A percentile compares a stretch with the other conserved stretches of the same genome.
Conservation (phyloP, 2,113 vertebrate species). For the Todiramphus saurophagus region DNA sequence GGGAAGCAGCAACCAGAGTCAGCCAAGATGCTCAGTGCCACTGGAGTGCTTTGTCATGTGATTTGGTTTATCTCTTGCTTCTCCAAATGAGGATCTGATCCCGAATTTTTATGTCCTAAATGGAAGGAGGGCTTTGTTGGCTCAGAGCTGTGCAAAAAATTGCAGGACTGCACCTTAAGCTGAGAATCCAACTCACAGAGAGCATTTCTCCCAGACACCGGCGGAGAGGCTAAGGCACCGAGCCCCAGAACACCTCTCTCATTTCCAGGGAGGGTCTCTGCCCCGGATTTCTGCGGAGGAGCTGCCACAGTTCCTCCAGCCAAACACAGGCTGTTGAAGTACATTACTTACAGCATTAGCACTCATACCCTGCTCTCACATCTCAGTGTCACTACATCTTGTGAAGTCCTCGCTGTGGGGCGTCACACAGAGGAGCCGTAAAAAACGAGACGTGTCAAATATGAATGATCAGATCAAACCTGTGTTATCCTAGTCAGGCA, state of each 20-base stretch:
- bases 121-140: conserved; percentile 7
- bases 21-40: conserved; percentile 11
- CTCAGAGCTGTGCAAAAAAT: background rate
- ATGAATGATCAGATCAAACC: conserved; percentile 56
- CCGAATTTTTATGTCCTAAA: conserved; percentile 22
- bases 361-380: background rate
- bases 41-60: background rate
- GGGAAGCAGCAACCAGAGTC: conserved; percentile 46
- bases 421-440: conserved; percentile 8
- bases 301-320: conserved; percentile 6
- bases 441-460: conserved; percentile 46
- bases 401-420: conserved; percentile 11
- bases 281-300: conserved; percentile 1
- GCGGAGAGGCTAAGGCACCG: background rate
- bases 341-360: conserved; percentile 9
- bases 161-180: background rate
- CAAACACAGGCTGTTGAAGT: background rate
- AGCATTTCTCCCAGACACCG: background rate
- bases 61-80: conserved; percentile 26
- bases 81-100: conserved; percentile 32
- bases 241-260: background rate
- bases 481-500: conserved; percentile 26
- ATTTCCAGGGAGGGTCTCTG: conserved; percentile 34
- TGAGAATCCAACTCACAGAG: background rate
- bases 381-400: conserved; percentile 25